phyloP scores from a whole-genome alignment of 2,113 vertebrate genomes.

The Megatriorchis doriae region DNA sequence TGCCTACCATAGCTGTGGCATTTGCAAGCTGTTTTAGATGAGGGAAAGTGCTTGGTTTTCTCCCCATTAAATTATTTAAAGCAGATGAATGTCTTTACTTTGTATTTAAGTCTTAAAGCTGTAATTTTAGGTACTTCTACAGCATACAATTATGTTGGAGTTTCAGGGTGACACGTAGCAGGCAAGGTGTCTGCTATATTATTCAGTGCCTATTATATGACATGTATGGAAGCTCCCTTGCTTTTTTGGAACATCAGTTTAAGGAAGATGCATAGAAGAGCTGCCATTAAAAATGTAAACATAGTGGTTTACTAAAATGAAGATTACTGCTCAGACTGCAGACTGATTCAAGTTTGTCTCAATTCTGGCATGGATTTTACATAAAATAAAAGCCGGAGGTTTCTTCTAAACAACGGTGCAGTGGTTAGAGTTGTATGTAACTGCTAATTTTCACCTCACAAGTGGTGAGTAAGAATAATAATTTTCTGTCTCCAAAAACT shows the following conservation, averaged over 20 bases:
- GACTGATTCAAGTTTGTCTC: neutral
- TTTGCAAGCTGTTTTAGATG: neutral
- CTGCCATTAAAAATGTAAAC: neutral
- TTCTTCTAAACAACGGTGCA: neutral
- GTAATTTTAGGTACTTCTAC: neutral
- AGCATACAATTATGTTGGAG: neutral
- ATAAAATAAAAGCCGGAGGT: slow-evolving; percentile 3
- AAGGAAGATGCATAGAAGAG: neutral
- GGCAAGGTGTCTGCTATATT: no score
- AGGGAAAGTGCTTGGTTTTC: neutral
- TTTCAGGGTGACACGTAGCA: rapidly evolving
- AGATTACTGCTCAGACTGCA: neutral
- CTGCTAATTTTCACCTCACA: slow-evolving; percentile 41
- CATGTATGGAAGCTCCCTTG: neutral
- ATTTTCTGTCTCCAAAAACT: slow-evolving; percentile 31
- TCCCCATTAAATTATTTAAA: neutral
- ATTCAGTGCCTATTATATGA: neutral
- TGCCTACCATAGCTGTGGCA: neutral
- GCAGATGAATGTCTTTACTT: neutral
- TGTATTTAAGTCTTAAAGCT: neutral
- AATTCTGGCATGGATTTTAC: neutral
- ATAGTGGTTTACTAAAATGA: neutral
- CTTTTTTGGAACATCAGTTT: neutral
- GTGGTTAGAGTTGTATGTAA: neutral
- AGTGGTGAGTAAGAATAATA: slow-evolving; percentile 18